Evolutionary conservation across 53 echinoderm and acorn worm species (phyloP).

Genomic region (Holothuria leucospilota): DNA sequence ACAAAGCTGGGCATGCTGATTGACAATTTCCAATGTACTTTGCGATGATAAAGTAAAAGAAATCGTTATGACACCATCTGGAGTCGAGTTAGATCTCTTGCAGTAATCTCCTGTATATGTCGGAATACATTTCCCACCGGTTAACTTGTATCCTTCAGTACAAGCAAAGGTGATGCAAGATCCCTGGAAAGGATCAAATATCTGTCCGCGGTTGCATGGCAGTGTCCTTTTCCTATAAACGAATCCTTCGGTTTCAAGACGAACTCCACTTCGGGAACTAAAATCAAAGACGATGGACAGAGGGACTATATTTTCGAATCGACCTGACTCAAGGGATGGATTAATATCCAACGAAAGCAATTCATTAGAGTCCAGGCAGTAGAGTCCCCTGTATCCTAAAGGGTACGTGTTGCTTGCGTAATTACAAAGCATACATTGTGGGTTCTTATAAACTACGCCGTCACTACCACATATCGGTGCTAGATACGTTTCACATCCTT

Average conservation of each 20-base stretch:
- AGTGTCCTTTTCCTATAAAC: neutral
- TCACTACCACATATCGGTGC: slow-evolving; percentile 12
- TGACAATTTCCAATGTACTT: too few relatives aligned
- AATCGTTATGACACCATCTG: neutral
- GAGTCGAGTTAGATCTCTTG: neutral
- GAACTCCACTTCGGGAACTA: slow-evolving; percentile 4
- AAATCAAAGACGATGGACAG: slow-evolving; percentile 26
- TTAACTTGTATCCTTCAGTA: slow-evolving; percentile 3
- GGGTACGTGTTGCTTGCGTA: neutral
- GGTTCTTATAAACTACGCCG: slow-evolving; percentile 12
- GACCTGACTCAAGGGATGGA: neutral
- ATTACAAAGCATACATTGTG: neutral
- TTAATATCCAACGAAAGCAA: neutral
- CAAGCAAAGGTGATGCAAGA: slow-evolving; percentile 4
- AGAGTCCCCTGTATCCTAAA: neutral
- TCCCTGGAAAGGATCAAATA: slow-evolving; percentile 8
- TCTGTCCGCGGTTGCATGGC: neutral
- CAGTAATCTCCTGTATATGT: neutral
- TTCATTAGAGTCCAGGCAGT: neutral
- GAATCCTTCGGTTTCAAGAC: neutral
- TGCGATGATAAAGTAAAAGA: too few relatives aligned
- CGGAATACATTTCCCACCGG: neutral
- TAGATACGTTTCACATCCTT: neutral
- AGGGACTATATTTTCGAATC: neutral
- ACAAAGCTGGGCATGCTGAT: too few relatives aligned